These are phyloP conservation scores for Trichogramma pretiosum DNA, from an alignment of 1,140 invertebrate species.

Conservation along the genomic window DNA sequence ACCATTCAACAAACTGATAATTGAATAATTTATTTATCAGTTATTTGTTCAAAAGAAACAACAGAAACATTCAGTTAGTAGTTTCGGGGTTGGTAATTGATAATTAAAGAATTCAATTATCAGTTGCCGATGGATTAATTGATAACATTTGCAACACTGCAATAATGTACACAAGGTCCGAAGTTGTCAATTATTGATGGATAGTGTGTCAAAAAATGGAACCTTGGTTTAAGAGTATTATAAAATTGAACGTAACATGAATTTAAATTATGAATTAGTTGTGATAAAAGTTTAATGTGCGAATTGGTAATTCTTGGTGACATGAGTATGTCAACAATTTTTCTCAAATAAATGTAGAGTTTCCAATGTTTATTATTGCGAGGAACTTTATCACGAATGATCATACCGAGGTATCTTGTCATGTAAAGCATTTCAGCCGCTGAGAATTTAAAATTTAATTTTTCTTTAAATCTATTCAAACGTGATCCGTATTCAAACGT, in stretches of 20 bases:
- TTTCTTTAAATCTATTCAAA: conserved; percentile 8
- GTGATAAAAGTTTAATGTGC: neutral
- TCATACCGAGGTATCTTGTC: conserved; percentile 2
- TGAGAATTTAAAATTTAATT: conserved; percentile 7
- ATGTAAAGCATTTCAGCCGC: conserved; percentile 8
- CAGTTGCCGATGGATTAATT: too few relatives aligned
- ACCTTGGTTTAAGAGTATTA: conserved; percentile 17
- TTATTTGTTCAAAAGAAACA: too few relatives aligned
- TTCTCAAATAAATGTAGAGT: conserved; percentile 11
- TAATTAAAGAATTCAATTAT: too few relatives aligned
- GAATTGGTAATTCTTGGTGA: conserved; percentile 10
- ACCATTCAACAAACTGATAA: too few relatives aligned
- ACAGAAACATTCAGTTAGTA: too few relatives aligned
- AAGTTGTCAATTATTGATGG: neutral
- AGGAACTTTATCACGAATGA: conserved; percentile 6
- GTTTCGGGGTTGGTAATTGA: too few relatives aligned
- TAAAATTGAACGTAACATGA: neutral
- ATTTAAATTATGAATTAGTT: conserved; percentile 1
- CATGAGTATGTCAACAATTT: conserved; percentile 9
- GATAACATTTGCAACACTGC: too few relatives aligned
- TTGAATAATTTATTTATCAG: too few relatives aligned
- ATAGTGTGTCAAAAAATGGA: conserved; percentile 19
- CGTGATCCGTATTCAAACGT: too few relatives aligned
- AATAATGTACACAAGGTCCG: neutral
- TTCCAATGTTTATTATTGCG: conserved; percentile 10